Evolutionary conservation across 1,140 invertebrate genomes (phyloP).

Genomic region (Drosophila kepulauana): DNA sequence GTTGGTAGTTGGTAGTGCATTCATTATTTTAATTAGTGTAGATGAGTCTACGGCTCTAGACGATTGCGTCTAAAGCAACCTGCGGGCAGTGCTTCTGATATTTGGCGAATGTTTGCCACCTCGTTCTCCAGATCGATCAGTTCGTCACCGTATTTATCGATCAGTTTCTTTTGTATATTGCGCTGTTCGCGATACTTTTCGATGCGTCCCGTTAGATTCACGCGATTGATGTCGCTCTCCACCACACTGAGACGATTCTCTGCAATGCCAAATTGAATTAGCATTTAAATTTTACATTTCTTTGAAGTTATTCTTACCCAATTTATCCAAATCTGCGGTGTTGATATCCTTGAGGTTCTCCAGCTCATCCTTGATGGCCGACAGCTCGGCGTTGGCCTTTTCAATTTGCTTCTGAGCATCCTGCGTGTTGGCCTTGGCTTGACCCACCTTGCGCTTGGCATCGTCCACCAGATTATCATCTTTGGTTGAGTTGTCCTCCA

Average conservation of each 20-base stretch:
- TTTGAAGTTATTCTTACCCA: slow-evolving; percentile 82
- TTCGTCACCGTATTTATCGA: slow-evolving; percentile 93
- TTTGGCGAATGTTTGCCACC: slow-evolving; percentile 94
- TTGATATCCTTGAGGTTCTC: slow-evolving; percentile 92
- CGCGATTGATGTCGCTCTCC: slow-evolving; percentile 90
- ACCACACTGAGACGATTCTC: slow-evolving; percentile 91
- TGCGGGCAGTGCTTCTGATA: slow-evolving; percentile 92
- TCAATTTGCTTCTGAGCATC: slow-evolving; percentile 92
- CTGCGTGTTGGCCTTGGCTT: slow-evolving; percentile 93
- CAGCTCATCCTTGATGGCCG: slow-evolving; percentile 92
- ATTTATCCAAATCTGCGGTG: slow-evolving; percentile 88
- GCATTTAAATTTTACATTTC: background rate
- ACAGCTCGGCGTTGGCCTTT: slow-evolving; percentile 91
- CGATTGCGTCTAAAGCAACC: slow-evolving; percentile 92
- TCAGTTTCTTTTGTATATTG: slow-evolving; percentile 91
- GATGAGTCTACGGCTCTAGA: slow-evolving; percentile 86
- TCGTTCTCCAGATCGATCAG: slow-evolving; percentile 90
- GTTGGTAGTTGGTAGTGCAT: slow-evolving; percentile 64
- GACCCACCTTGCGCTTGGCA: slow-evolving; percentile 91
- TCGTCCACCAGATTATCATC: slow-evolving; percentile 91
- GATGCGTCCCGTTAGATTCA: slow-evolving; percentile 92
- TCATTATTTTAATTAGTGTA: background rate
- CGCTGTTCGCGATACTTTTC: slow-evolving; percentile 90
- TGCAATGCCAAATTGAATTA: slow-evolving; percentile 55
- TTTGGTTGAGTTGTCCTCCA: slow-evolving; percentile 90